Evolutionary conservation across 2,888 invertebrate genomes (phyloP).

Genomic region (Erpobdella octoculata): DNA sequence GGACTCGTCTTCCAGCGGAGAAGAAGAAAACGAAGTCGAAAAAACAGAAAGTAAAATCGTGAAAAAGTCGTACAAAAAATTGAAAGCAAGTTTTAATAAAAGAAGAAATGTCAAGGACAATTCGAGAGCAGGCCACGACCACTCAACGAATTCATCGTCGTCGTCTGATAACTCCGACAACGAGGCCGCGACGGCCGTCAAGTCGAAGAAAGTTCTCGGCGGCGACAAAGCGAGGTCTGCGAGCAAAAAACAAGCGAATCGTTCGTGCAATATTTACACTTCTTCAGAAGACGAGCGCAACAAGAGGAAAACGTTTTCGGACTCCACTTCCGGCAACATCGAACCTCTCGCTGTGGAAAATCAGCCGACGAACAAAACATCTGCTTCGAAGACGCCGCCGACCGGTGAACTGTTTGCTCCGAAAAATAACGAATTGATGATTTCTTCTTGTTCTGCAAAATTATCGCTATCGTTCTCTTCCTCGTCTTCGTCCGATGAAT

Average conservation of each 20-base stretch:
- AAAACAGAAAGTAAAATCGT: not conserved
- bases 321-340: too few species aligned
- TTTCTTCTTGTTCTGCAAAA: too few species aligned
- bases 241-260: not conserved
- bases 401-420: too few species aligned
- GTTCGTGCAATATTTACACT: slow-evolving; percentile 9
- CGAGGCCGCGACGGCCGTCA: not conserved
- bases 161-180: not conserved
- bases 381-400: too few species aligned
- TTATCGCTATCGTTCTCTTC: too few species aligned
- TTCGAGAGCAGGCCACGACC: not conserved
- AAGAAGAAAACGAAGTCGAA: slow-evolving; percentile 26
- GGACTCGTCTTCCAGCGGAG: slow-evolving; percentile 9
- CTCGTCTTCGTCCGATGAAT: too few species aligned
- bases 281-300: slow-evolving; percentile 8
- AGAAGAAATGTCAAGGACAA: not conserved
- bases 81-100: not conserved
- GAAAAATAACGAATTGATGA: too few species aligned
- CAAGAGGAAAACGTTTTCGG: too few species aligned
- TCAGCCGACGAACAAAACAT: too few species aligned
- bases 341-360: too few species aligned
- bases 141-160: too few species aligned
- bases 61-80: too few species aligned
- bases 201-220: not conserved
- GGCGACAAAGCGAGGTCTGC: not conserved